A percentile compares a stretch with the other conserved stretches of the same genome.
phyloP scores from a whole-genome alignment of 92 coral and sea anemone genomes.

The Metridium senile region DNA sequence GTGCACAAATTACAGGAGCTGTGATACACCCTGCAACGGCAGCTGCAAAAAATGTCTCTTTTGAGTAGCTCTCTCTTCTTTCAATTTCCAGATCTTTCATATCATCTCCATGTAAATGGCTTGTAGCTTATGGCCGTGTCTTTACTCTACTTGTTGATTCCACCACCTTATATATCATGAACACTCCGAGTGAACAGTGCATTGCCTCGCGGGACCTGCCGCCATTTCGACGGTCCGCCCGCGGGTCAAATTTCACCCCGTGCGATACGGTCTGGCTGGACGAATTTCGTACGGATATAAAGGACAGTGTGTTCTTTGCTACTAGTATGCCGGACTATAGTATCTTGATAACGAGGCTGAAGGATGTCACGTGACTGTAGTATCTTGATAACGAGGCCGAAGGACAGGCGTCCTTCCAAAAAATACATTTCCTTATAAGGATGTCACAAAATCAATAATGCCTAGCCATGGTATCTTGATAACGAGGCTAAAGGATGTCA shows the following conservation, averaged over 20 bases:
- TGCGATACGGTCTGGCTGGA: conserved; percentile 75
- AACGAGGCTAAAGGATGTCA: conserved; percentile 61
- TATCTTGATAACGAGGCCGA: conserved; percentile 61
- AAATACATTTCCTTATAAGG: too few relatives aligned
- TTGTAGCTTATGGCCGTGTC: conserved; percentile 83
- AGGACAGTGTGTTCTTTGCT: conserved; percentile 62
- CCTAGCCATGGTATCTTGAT: conserved; percentile 82
- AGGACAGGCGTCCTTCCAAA: too few relatives aligned
- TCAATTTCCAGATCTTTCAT: conserved; percentile 67
- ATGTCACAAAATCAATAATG: conserved; percentile 29
- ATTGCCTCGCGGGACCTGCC: conserved; percentile 71
- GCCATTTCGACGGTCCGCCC: conserved; percentile 71
- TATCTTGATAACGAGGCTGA: conserved; percentile 63
- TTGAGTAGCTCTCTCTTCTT: too few relatives aligned
- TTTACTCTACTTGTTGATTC: conserved; percentile 75
- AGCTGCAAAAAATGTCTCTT: too few relatives aligned
- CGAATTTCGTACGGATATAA: conserved; percentile 41
- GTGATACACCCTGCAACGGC: too few relatives aligned
- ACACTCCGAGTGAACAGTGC: conserved; percentile 68
- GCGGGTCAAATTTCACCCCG: conserved; percentile 82
- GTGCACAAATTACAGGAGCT: too few relatives aligned
- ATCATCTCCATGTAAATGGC: conserved; percentile 74
- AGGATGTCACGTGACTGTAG: conserved; percentile 72
- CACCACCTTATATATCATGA: conserved; percentile 65
- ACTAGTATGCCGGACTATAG: conserved; percentile 94